Conservation (phyloP, 2,888 invertebrate species). For the Lampropteryx suffumata region DNA sequence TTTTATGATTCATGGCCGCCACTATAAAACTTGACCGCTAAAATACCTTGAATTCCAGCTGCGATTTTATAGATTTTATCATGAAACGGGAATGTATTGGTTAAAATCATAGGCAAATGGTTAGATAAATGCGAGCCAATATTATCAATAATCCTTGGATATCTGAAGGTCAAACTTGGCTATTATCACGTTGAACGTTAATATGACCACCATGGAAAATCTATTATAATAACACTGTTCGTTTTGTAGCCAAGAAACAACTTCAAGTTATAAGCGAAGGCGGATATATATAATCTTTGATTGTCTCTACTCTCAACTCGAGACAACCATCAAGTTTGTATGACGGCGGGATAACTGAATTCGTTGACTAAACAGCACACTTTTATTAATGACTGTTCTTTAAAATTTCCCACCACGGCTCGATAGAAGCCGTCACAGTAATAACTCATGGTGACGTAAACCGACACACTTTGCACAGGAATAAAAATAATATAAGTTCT, state of each 20-base stretch:
- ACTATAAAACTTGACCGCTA: conserved; percentile 22
- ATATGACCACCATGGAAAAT: conserved; percentile 11
- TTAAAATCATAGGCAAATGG: background rate
- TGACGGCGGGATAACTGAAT: too few species aligned
- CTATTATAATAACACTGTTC: conserved; percentile 17
- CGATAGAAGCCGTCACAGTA: too few species aligned
- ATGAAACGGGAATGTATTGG: conserved; percentile 3
- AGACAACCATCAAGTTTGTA: too few species aligned
- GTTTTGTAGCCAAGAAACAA: conserved; percentile 7
- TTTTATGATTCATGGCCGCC: background rate
- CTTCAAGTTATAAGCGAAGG: conserved; percentile 1
- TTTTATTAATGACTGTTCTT: too few species aligned
- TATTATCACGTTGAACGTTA: conserved; percentile 3
- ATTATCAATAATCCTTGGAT: background rate
- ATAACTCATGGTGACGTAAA: too few species aligned
- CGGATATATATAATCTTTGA: background rate
- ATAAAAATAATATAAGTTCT: too few species aligned
- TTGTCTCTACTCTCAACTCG: too few species aligned
- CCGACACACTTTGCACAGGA: too few species aligned
- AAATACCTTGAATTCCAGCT: conserved; percentile 23
- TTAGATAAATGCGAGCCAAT: background rate
- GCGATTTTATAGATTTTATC: conserved; percentile 25
- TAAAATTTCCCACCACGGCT: too few species aligned
- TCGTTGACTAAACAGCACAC: too few species aligned
- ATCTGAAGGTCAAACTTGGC: background rate